Percentiles rank a stretch among this genome's conserved stretches.
These are phyloP conservation scores for Papilio protenor DNA, from an alignment of 2,888 invertebrate species.

Conservation along the genomic window DNA sequence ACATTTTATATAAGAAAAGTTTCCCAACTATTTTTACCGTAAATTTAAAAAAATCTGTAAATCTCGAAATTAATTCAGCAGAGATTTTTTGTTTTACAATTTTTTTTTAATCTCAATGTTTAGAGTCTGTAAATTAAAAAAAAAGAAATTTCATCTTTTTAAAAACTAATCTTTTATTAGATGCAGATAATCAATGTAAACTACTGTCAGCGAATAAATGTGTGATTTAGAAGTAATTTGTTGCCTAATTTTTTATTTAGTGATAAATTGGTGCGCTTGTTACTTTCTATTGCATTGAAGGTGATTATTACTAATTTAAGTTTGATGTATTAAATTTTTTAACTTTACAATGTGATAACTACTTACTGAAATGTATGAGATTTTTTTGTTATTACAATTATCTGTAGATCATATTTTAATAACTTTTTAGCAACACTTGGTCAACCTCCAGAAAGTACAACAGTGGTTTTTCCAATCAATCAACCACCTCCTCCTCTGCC, in stretches of 20 bases:
- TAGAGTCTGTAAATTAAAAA: neutral
- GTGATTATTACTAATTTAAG: too few relatives aligned
- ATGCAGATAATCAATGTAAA: too few relatives aligned
- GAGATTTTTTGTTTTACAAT: neutral
- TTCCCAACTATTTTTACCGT: neutral
- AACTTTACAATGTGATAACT: too few relatives aligned
- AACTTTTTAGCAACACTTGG: slow-evolving; percentile 31
- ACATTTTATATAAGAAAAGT: slow-evolving; percentile 1
- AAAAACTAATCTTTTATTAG: neutral
- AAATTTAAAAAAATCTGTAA: neutral
- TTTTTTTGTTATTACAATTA: neutral
- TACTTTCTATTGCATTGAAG: too few relatives aligned
- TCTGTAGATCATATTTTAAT: neutral
- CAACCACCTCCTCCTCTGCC: slow-evolving; percentile 53
- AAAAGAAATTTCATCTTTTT: neutral
- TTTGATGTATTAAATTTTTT: too few relatives aligned
- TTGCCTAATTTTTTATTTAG: too few relatives aligned
- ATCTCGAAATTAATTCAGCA: neutral
- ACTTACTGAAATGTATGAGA: neutral
- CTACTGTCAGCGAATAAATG: too few relatives aligned
- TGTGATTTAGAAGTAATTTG: too few relatives aligned
- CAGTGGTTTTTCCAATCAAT: slow-evolving; percentile 46
- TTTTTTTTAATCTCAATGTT: neutral
- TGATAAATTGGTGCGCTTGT: too few relatives aligned
- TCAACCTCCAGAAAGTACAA: slow-evolving; percentile 29